Evolutionary conservation across 2,797 vertebrate genomes (phyloP), one percentile per base, ranked within the genome.

Genomic region (Graptemys geographica): DNA sequence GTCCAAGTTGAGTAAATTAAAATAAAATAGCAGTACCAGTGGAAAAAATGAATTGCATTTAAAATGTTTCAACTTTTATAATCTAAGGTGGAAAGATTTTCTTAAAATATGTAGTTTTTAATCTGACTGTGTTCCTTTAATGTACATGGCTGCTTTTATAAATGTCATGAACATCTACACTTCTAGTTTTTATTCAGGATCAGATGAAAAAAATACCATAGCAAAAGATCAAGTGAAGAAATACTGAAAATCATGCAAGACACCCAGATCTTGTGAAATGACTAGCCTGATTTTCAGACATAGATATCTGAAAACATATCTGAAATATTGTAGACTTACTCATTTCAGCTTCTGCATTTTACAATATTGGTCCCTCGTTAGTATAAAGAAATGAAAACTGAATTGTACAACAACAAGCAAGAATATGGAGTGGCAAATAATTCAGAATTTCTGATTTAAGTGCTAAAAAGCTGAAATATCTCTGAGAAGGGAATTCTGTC

Each of bases 141-240:
- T 95, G 94, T 94, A 65, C 76, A 95, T 92, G 79, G 95, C 94
- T 92, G 93, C 92, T 95, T 95, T 83, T 93, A 93, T 84, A 62
- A 90, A 52, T 89, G 83, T 80, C 59, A 51, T 87, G 28, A 59
- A 94, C 78, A 92, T n/a, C 19, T 83, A 7, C 83, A 53, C 25
- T 94, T 5, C 23, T 78, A 37, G 19, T 52, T 18, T 4, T 90
- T 92, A 90, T 87, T 81, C 72, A 83, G 84, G 79, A 72, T 90
- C 85, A 93, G 79, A 79, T 87, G 51, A 92, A 95, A 90, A 62
- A 88, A 69, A 53, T 62, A 6, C 44, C 44, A 3, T 76, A 84
- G 81, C 25, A 41, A 85, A 92, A 92, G 59, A 81, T 72, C 83
- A 83, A 90, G 76, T 74, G 91, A 94, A 51, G 51, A 92, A 93